These are phyloP conservation scores for Cyprinodon tularosa DNA, from an alignment of 2,113 vertebrate genomes.

Conservation along the genomic window DNA sequence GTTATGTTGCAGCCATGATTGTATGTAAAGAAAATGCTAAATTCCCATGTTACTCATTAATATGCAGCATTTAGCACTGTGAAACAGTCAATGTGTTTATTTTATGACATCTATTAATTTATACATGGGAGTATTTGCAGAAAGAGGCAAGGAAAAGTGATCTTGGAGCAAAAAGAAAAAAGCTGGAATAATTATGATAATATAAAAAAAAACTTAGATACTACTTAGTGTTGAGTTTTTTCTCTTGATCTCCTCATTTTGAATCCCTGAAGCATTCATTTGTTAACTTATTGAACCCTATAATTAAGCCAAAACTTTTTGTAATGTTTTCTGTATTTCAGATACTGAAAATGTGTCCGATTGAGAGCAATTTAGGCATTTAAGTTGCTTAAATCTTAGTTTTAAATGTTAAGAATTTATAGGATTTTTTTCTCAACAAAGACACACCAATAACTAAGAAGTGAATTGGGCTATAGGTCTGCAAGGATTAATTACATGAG, in stretches of 20 bases:
- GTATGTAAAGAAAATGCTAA: constrained; percentile 11
- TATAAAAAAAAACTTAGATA: neutral
- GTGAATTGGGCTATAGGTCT: neutral
- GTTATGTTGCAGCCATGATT: constrained; percentile 28
- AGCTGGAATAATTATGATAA: neutral
- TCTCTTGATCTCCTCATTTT: too few species aligned
- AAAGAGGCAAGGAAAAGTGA: neutral
- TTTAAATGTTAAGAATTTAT: neutral
- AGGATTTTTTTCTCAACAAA: neutral
- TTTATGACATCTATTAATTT: constrained; percentile 13
- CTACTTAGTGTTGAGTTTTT: neutral
- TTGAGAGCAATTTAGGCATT: neutral
- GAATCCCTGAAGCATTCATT: neutral
- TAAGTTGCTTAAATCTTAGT: neutral
- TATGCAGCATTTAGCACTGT: constrained; percentile 22
- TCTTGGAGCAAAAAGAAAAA: neutral
- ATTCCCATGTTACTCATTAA: constrained; percentile 12
- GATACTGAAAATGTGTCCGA: neutral
- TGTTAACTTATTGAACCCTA: too few species aligned
- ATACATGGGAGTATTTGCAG: neutral
- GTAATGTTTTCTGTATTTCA: neutral
- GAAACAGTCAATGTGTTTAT: constrained; percentile 4
- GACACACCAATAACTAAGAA: neutral
- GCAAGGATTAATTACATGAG: neutral
- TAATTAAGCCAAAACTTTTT: neutral